Evolutionary conservation across 1,140 invertebrate species (phyloP).

Genomic region (Heliconius eleuchia): DNA sequence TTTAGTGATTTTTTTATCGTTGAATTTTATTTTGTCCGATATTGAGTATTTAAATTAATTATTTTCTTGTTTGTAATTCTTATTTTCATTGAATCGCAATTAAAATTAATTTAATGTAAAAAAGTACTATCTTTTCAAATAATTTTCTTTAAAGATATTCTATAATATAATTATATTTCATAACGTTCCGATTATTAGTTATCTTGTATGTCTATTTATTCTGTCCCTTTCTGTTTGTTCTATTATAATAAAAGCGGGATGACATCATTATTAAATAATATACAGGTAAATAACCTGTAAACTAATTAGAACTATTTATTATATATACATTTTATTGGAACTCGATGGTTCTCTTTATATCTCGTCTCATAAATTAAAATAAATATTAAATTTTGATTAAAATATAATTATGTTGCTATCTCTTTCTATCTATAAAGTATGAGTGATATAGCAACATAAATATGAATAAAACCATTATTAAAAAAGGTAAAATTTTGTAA

Average conservation of each 20-base stretch:
- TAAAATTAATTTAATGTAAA: slow-evolving; percentile 6
- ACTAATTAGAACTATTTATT: not conserved
- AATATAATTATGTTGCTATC: too few relatives aligned
- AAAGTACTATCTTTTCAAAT: not conserved
- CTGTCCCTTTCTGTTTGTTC: not conserved
- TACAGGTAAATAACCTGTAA: not conserved
- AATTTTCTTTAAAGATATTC: not conserved
- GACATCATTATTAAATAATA: not conserved
- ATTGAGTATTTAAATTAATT: not conserved
- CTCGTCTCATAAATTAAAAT: not conserved
- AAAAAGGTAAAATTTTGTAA: too few relatives aligned
- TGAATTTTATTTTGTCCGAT: not conserved
- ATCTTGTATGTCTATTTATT: not conserved
- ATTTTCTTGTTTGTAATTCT: not conserved
- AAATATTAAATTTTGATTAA: too few relatives aligned
- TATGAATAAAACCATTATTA: not conserved
- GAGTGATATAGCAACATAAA: not conserved
- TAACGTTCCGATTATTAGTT: not conserved
- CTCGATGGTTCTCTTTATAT: not conserved
- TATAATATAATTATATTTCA: not conserved
- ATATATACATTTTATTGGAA: not conserved
- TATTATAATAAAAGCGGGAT: not conserved
- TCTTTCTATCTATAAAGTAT: not conserved
- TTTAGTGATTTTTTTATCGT: not conserved
- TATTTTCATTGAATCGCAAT: not conserved